Base-by-base conservation (phyloP, 35 echinoderm and acorn worm genomes). In the Heliocidaris tuberculata region DNA sequence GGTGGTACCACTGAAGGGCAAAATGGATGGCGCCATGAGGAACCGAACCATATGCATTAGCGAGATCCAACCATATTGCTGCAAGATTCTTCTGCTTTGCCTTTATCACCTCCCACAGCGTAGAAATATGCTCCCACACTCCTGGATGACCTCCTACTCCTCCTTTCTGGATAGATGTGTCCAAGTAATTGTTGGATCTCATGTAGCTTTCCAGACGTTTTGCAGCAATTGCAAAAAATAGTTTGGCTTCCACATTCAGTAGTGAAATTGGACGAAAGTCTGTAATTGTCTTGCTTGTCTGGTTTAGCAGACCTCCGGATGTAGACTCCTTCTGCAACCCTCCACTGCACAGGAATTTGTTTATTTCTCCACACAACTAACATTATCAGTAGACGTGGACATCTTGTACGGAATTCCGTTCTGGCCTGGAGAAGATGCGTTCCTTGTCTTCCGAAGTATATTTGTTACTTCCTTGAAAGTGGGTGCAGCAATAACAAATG, bases 1-100 rank as follows among this genome's bases (percentile, higher is more conserved):
- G 12, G 30, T 94, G 92, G 42, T 94, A 94, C 92, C 92, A 94
- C 30, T n/a, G n/a, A n/a, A n/a, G n/a, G n/a, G n/a, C n/a, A n/a
- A n/a, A n/a, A n/a, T n/a, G n/a, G n/a, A n/a, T n/a, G n/a, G n/a
- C n/a, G n/a, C n/a, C n/a, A n/a, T n/a, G n/a, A n/a, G n/a, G n/a
- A n/a, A n/a, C n/a, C n/a, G n/a, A n/a, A n/a, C n/a, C n/a, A n/a
- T n/a, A n/a, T n/a, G n/a, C n/a, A n/a, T n/a, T n/a, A n/a, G n/a
- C n/a, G n/a, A n/a, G n/a, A n/a, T n/a, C n/a, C n/a, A n/a, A n/a
- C n/a, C n/a, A n/a, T n/a, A n/a, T n/a, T n/a, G n/a, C n/a, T n/a
- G n/a, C n/a, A n/a, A n/a, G n/a, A n/a, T n/a, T n/a, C n/a, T n/a
- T n/a, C n/a, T n/a, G n/a, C n/a, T n/a, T n/a, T n/a, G n/a, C n/a